These are phyloP conservation scores for Formicarius rufipectus DNA, from an alignment of 2,113 vertebrate species.

Conservation along the genomic window DNA sequence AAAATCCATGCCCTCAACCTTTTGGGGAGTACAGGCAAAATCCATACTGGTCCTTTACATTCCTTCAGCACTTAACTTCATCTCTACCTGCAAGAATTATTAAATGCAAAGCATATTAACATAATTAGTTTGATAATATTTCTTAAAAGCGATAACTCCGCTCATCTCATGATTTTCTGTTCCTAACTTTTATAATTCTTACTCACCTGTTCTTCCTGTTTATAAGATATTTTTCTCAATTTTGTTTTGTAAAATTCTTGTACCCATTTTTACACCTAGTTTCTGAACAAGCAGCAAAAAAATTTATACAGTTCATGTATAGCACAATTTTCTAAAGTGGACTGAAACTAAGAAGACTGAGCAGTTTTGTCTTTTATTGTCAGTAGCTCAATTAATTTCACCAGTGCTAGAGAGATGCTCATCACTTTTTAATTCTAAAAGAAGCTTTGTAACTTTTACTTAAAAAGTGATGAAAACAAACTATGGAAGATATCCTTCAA, in stretches of 20 bases:
- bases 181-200: not conserved
- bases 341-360: not conserved
- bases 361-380: not conserved
- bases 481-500: not conserved
- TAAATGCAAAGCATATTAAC: not conserved
- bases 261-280: not conserved
- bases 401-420: not conserved
- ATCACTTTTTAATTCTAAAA: not conserved
- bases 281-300: not conserved
- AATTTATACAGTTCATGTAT: not conserved
- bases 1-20: not conserved
- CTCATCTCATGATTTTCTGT: not conserved
- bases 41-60: rapidly evolving
- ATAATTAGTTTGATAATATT: not conserved
- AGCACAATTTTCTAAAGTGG: not conserved
- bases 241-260: not conserved
- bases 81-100: not conserved
- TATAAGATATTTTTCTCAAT: not conserved
- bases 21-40: not conserved
- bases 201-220: not conserved
- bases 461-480: not conserved
- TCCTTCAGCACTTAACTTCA: not conserved
- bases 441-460: not conserved
- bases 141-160: not conserved
- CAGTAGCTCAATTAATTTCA: not conserved